Percentiles rank a stretch among this genome's conserved stretches.
Evolutionary conservation across 2,113 vertebrate species (phyloP).

Genomic region (Brachyhypopomus gauderio): DNA sequence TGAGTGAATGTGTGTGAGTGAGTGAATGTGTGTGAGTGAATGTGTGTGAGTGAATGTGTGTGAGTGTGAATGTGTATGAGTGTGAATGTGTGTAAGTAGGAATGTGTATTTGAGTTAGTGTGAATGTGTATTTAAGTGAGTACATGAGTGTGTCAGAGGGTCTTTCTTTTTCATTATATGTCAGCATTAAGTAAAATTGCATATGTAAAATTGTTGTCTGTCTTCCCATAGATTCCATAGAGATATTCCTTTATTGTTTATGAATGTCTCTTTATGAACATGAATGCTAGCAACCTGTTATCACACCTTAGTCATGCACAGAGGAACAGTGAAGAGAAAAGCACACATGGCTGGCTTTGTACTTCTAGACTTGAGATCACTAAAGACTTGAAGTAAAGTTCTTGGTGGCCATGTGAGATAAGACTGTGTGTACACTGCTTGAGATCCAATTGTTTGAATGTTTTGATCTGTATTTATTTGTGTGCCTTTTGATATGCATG

Average conservation of each 20-base stretch:
- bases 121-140: neutral
- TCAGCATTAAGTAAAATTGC: constrained; percentile 20
- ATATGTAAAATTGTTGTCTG: constrained; percentile 23
- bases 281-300: constrained; percentile 36
- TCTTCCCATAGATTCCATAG: constrained; percentile 7
- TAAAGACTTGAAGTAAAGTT: constrained; percentile 30
- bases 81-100: constrained; percentile 23
- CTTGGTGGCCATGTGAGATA: constrained; percentile 10
- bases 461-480: neutral
- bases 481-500: constrained; percentile 1
- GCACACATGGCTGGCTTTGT: constrained; percentile 26
- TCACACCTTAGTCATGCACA: constrained; percentile 35
- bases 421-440: neutral
- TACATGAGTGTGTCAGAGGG: neutral
- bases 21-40: constrained; percentile 18
- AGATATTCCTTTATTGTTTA: constrained; percentile 41
- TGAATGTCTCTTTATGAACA: constrained; percentile 31
- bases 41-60: constrained; percentile 1
- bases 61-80: neutral
- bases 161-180: neutral
- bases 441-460: neutral
- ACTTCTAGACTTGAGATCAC: constrained; percentile 26
- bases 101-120: neutral
- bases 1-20: neutral
- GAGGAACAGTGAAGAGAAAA: constrained; percentile 7